These are phyloP conservation scores for Gymnoscelis rufifasciata DNA, from an alignment of 2,888 invertebrate genomes.

Conservation along the genomic window DNA sequence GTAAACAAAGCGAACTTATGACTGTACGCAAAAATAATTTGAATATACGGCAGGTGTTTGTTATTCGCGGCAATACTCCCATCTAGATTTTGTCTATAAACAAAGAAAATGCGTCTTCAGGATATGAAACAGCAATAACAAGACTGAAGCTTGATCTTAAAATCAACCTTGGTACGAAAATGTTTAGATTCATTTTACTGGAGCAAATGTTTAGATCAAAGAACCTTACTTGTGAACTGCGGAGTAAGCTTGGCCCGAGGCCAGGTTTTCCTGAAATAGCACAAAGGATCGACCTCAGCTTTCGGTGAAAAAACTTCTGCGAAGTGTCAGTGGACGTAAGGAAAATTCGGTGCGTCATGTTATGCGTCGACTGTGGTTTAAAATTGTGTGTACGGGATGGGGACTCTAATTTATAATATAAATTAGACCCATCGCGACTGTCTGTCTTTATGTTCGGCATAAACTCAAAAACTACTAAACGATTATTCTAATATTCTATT, in stretches of 20 bases:
- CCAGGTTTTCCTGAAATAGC: conserved; percentile 76
- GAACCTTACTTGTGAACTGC: conserved; percentile 57
- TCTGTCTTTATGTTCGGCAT: too few relatives aligned
- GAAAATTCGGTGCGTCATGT: conserved; percentile 69
- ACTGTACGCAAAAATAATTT: conserved; percentile 28
- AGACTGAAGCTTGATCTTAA: conserved; percentile 9
- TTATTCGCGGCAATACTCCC: conserved; percentile 36
- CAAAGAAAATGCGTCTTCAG: conserved; percentile 44
- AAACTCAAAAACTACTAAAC: too few relatives aligned
- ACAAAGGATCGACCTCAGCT: conserved; percentile 75
- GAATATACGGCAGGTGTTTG: conserved; percentile 26
- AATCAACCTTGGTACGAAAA: conserved; percentile 28
- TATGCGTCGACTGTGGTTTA: too few relatives aligned
- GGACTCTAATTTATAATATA: too few relatives aligned
- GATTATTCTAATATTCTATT: too few relatives aligned
- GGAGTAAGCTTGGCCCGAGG: conserved; percentile 57
- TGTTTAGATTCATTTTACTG: conserved; percentile 32
- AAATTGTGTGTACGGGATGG: too few relatives aligned
- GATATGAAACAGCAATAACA: conserved; percentile 35
- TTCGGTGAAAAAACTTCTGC: conserved; percentile 65
- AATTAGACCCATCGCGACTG: too few relatives aligned
- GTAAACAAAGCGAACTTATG: conserved; percentile 21
- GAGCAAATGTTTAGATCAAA: conserved; percentile 46
- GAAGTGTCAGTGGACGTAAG: conserved; percentile 62
- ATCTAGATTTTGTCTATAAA: conserved; percentile 44